Conservation (phyloP, 2,113 vertebrate genomes). For the Phalacrocorax aristotelis region DNA sequence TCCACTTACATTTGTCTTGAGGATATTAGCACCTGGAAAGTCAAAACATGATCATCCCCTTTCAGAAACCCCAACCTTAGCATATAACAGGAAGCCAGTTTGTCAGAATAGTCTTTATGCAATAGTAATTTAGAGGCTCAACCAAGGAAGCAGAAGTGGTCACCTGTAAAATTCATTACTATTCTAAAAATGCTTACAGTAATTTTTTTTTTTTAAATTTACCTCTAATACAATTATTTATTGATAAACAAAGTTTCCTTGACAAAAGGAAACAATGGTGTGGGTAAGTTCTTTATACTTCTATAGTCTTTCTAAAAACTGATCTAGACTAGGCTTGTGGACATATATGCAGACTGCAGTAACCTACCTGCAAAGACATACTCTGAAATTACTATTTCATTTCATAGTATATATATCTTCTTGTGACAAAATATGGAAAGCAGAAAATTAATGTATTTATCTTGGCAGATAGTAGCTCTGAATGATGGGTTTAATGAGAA, state of each 20-base stretch:
- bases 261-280: background rate
- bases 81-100: background rate
- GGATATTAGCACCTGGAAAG: background rate
- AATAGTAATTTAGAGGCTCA: background rate
- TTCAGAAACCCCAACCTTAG: background rate
- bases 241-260: background rate
- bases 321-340: background rate
- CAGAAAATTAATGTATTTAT: slow-evolving; percentile 42
- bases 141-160: background rate
- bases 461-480: background rate
- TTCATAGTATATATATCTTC: background rate
- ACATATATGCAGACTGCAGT: background rate
- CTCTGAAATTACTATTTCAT: background rate
- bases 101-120: background rate
- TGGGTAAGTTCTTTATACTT: background rate
- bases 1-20: background rate
- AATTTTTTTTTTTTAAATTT: background rate
- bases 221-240: background rate
- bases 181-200: background rate
- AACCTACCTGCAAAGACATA: background rate
- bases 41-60: background rate
- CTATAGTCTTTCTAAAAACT: background rate
- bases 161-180: background rate
- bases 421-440: slow-evolving; percentile 32
- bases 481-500: slow-evolving; percentile 42